These are phyloP conservation scores for Holothuria glaberrima DNA, from an alignment of 35 echinoderm and acorn worm genomes.

Conservation along the genomic window DNA sequence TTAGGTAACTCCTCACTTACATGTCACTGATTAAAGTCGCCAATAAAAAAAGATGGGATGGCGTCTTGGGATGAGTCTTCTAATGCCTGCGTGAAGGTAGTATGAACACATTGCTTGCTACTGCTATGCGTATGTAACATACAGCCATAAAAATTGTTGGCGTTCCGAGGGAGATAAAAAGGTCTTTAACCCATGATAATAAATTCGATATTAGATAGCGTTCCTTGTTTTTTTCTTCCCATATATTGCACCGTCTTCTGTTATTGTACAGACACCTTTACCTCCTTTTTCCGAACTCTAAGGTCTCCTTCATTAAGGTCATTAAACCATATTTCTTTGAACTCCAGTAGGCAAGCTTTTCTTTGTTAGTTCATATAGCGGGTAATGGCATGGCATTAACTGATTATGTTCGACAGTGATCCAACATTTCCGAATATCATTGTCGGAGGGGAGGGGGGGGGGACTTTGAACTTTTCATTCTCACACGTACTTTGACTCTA, in stretches of 20 bases:
- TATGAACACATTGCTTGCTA: no score
- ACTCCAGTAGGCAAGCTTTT: conserved; percentile 29
- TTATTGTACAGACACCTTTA: no score
- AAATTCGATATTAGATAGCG: no score
- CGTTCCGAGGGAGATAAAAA: no score
- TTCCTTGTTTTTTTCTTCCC: no score
- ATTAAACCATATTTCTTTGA: conserved; percentile 59
- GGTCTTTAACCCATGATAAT: no score
- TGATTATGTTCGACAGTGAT: conserved; percentile 14
- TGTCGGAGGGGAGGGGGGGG: no score
- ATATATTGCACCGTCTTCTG: no score
- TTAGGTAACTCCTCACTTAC: conserved; percentile 48
- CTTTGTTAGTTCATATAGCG: conserved; percentile 10
- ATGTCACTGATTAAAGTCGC: conserved; percentile 57
- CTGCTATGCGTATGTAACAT: no score
- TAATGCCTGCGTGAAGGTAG: not conserved
- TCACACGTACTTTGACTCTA: no score
- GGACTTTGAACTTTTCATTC: no score
- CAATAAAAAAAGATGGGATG: conserved; percentile 49
- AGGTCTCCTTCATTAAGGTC: conserved; percentile 13
- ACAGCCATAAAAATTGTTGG: no score
- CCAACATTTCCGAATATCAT: conserved; percentile 18
- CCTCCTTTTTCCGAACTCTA: conserved; percentile 37
- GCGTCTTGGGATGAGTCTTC: conserved; percentile 31
- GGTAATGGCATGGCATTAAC: not conserved